Evolutionary conservation across 2,888 invertebrate species (phyloP), one percentile per base, ranked within the genome.

Genomic region (Acrobasis repandana): DNA sequence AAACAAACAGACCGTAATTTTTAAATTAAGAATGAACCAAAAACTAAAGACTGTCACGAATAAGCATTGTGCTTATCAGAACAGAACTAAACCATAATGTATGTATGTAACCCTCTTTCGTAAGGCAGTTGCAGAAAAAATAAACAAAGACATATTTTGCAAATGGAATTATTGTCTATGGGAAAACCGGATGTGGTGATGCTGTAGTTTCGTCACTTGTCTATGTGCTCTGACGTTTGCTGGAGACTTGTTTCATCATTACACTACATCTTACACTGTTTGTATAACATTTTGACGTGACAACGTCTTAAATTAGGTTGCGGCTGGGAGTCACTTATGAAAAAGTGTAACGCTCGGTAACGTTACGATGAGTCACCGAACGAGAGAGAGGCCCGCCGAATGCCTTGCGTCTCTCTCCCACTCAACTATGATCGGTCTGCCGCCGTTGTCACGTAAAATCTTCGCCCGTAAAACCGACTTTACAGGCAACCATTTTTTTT

Each of bases 151-250:
- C 58, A 58, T 50, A 59, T 61, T 65, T 69, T 59, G 66, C 63
- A 61, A 69, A 65, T 63, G 62, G 54, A 61, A 63, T 61, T 63
- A 57, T 56, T 61, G 57, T 59, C 62, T 64, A 46, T 63, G 54
- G 58, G 61, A 61, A 47, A 36, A 62, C 62, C 66, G 68, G 66
- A 68, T 66, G 61, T 62, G 56, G 46, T 46, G 62, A 48, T 58
- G 63, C 11, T 36, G 11, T 43, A 14, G 56, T 57, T 57, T 57
- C 56, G 56, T 47, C 56, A 57, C 46, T 43, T n/a, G 38, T 16
- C 36, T 51, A 14, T 50, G 43, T 43, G 14, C 43, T 50, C 33
- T 51, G 50, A 14, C 28, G 4, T 28, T 49, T 11, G 49, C 49
- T 49, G 20, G 16, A n/a, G 50, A 14, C 50, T 28, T 49, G 28